Base-by-base conservation (phyloP, 2,797 vertebrate species). In the Chelidonichthys spinosus region DNA sequence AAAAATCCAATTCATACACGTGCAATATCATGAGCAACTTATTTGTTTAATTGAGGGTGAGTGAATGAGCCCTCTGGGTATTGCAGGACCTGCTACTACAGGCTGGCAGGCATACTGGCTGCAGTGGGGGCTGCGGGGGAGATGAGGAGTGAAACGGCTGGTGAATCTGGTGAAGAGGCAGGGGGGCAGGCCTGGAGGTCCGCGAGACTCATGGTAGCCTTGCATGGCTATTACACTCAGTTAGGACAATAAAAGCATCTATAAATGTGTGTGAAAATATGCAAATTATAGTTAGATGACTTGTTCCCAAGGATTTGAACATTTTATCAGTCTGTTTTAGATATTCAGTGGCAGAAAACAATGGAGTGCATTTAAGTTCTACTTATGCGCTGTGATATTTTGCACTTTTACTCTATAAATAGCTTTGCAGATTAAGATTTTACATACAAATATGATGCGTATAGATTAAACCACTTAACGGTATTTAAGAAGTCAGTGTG, bases 141-240 rank as follows among this genome's bases (percentile, higher is more conserved):
- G 17, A 3, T 9, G 18, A 91, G 87, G 90, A 89, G 91, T 83
- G 87, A 91, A 91, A 93, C 85, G 89, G 91, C 91, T 88, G 91
- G 91, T 86, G 88, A 93, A 90, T 92, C 90, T 46, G 94, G 89
- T 90, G 93, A 91, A 88, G 92, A 91, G 87, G 92, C 81, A 89
- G 70, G 89, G 87, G 90, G 92, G 91, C 91, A 91, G 88, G 92
- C 90, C 91, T 94, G 94, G 86, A 93, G 87, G 87, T 93, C 91
- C 87, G 89, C 87, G 79, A 92, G 92, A 89, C 93, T 86, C 85
- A 89, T 83, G 85, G 90, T 91, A 81, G 91, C 90, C 92, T 90
- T 89, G 78, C 92, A 90, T 89, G 91, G 89, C 88, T 64, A 8
- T 37, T 56, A 9, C 11, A 25, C 9, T 44, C 8, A 59, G 11